These are phyloP conservation scores for Dissostichus mawsoni DNA, from an alignment of 2,113 vertebrate species.

Conservation along the genomic window DNA sequence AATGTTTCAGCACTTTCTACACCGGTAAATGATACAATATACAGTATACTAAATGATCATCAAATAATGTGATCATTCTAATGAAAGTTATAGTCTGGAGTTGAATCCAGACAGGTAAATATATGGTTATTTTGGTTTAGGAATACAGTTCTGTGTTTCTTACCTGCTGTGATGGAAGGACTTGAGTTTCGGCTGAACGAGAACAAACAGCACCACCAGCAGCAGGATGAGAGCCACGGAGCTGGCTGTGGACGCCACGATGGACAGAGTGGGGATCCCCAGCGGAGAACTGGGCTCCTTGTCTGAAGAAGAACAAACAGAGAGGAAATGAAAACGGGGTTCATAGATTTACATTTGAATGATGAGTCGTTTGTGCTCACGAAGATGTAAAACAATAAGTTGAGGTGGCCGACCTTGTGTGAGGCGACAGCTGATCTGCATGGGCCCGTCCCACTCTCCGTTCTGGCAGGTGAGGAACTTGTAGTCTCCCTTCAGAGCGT, in stretches of 20 bases:
- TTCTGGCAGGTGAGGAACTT: slow-evolving; percentile 97
- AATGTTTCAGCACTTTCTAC: too few species aligned
- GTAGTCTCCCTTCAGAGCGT: slow-evolving; percentile 95
- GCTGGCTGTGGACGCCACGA: slow-evolving; percentile 95
- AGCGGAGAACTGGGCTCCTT: slow-evolving; percentile 89
- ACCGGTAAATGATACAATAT: too few species aligned
- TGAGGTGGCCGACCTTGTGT: slow-evolving; percentile 84
- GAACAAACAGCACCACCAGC: slow-evolving; percentile 95
- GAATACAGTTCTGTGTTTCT: slow-evolving; percentile 34
- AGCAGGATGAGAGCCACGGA: slow-evolving; percentile 95
- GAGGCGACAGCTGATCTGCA: slow-evolving; percentile 95
- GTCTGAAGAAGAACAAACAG: slow-evolving; percentile 78
- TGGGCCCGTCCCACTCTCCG: slow-evolving; percentile 94
- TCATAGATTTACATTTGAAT: not conserved
- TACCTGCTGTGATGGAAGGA: slow-evolving; percentile 98
- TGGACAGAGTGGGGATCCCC: slow-evolving; percentile 92
- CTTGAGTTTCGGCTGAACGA: slow-evolving; percentile 98
- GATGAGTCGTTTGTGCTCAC: not conserved
- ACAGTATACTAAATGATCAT: too few species aligned
- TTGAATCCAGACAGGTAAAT: too few species aligned
- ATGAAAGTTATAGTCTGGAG: too few species aligned
- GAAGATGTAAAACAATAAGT: not conserved
- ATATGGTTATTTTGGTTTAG: too few species aligned
- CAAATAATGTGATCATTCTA: too few species aligned
- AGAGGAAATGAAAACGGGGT: slow-evolving; percentile 14